Conservation (phyloP, 2,888 invertebrate genomes). For the Chorisops tibialis region DNA sequence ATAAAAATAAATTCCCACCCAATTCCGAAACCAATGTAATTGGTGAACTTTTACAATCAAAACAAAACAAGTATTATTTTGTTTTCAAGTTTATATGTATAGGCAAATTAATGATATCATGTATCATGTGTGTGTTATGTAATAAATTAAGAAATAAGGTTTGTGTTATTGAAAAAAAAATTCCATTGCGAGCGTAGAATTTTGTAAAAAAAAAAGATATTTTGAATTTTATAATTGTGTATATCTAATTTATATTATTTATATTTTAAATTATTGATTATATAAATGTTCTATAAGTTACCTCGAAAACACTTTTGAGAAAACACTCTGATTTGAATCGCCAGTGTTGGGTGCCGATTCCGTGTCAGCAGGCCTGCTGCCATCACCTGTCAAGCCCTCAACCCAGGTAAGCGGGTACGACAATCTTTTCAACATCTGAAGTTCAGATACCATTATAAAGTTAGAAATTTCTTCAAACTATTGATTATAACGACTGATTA, state of each 20-base stretch:
- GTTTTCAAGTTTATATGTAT: constrained; percentile 5
- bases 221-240: constrained; percentile 8
- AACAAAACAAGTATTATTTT: too few relatives aligned
- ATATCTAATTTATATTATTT: constrained; percentile 1
- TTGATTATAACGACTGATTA: too few relatives aligned
- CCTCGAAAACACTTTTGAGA: constrained; percentile 91
- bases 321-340: constrained; percentile 67
- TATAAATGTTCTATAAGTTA: constrained; percentile 51
- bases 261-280: neutral
- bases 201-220: constrained; percentile 27
- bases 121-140: too few relatives aligned
- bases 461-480: neutral
- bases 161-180: neutral
- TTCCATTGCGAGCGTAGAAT: constrained; percentile 28
- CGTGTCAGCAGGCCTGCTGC: constrained; percentile 52
- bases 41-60: constrained; percentile 82
- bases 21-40: constrained; percentile 93
- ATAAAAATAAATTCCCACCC: constrained; percentile 88
- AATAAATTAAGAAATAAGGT: too few relatives aligned
- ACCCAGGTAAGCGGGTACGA: constrained; percentile 91
- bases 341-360: constrained; percentile 53
- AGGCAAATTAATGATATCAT: constrained; percentile 11
- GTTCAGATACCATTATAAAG: constrained; percentile 30
- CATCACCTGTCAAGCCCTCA: constrained; percentile 80
- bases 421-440: constrained; percentile 86